phyloP scores from a whole-genome alignment of 2,888 invertebrate genomes.

The Thera britannica region DNA sequence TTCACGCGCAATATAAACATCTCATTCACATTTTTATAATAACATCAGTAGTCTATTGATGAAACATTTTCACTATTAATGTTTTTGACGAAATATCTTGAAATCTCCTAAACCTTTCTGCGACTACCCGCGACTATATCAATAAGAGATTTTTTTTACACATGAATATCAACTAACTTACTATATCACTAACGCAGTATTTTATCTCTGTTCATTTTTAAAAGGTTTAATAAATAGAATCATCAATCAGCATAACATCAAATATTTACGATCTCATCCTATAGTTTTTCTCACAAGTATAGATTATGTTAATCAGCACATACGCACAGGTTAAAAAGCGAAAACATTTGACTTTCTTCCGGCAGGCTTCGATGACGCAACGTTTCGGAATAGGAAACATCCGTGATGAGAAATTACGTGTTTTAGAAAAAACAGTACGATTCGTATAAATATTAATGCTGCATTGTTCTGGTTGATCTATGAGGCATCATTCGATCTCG shows the following conservation, averaged over 20 bases:
- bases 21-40: too few relatives aligned
- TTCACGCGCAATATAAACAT: not conserved
- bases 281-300: conserved; percentile 28
- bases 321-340: conserved; percentile 48
- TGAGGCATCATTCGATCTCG: conserved; percentile 4
- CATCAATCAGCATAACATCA: not conserved
- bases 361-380: conserved; percentile 52
- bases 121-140: too few relatives aligned
- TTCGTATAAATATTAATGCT: conserved; percentile 46
- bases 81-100: too few relatives aligned
- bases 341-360: conserved; percentile 57
- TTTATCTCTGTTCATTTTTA: not conserved
- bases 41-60: too few relatives aligned
- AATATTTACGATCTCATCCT: not conserved
- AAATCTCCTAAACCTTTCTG: too few relatives aligned
- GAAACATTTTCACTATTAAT: too few relatives aligned
- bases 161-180: too few relatives aligned
- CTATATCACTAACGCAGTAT: not conserved
- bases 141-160: too few relatives aligned
- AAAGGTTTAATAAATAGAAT: not conserved
- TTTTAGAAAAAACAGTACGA: conserved; percentile 47
- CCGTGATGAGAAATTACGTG: conserved; percentile 42
- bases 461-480: conserved; percentile 27
- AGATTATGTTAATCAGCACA: conserved; percentile 41
- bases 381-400: conserved; percentile 45